Evolutionary conservation across 2,888 invertebrate species (phyloP), one percentile per base, ranked within the genome.

Genomic region (Drosophila pegasa): DNA sequence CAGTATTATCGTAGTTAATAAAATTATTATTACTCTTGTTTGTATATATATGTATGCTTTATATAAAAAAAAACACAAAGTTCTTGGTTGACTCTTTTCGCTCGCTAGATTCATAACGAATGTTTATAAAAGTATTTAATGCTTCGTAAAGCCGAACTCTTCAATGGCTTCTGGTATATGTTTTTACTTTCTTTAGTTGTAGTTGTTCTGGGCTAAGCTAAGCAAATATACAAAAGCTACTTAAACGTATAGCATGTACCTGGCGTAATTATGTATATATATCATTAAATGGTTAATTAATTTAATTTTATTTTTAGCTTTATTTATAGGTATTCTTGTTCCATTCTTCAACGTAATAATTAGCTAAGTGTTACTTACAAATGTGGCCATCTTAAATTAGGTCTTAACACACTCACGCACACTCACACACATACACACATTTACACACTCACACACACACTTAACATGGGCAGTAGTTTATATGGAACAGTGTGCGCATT

Each of bases 151-250:
- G 74, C 85, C 58, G 70, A 73, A 66, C 78, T 65, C 54, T 64
- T 62, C 54, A 62, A 41, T 68, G 51, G 45, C 43, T 41, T 55
- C 47, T 52, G 43, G 29, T 60, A 43, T 60, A 50, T 18, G 7
- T 29, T 48, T 51, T 40, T 48, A 10, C 16, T 51, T n/a, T 48
- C 10, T 20, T 25, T 52, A 16, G 57, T 74, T 64, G 45, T 64
- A 59, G 38, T 64, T 66, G 33, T 56, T 55, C 18, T 54, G 57
- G 66, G 81, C 71, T 87, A 81, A 67, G 82, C 88, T 86, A 84
- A 88, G 83, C 88, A 86, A 86, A 83, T 84, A 75, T 84, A 84
- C 88, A 84, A 88, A 84, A 84, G 88, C 88, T 84, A 88, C 87
- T 87, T 87, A 82, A 82, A 72, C 65, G 40, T 78, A 87, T 68